phyloP scores from a whole-genome alignment of 2,888 invertebrate genomes.

The Fragum fragum region DNA sequence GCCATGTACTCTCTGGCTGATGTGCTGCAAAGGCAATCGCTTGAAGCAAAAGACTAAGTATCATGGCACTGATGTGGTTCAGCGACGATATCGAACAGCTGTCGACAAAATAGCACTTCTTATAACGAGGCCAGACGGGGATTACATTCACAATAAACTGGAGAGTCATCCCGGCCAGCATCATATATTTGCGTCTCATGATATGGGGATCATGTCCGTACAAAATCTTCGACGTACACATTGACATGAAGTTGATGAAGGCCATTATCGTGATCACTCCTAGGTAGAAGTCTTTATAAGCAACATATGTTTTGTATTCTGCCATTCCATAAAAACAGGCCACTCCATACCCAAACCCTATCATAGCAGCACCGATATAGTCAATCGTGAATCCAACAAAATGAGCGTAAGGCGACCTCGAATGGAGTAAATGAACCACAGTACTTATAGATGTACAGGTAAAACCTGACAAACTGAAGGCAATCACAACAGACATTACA shows the following conservation, averaged over 20 bases:
- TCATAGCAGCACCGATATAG: conserved; percentile 68
- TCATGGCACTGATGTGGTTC: conserved; percentile 53
- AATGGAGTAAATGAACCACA: conserved; percentile 67
- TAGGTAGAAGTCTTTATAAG: conserved; percentile 44
- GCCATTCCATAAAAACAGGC: conserved; percentile 62
- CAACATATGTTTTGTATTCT: conserved; percentile 48
- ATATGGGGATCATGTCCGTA: conserved; percentile 70
- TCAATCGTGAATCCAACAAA: conserved; percentile 71
- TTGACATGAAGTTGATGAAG: conserved; percentile 60
- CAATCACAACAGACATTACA: conserved; percentile 71
- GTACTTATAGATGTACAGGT: conserved; percentile 64
- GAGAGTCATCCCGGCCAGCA: conserved; percentile 58
- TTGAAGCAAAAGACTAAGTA: conserved; percentile 53
- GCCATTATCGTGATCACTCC: conserved; percentile 57
- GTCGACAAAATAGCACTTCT: conserved; percentile 50
- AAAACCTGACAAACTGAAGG: conserved; percentile 62
- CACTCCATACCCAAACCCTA: conserved; percentile 66
- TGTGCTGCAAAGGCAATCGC: conserved; percentile 73
- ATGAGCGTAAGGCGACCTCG: conserved; percentile 64
- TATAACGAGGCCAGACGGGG: conserved; percentile 64
- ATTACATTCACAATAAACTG: conserved; percentile 55
- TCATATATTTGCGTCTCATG: conserved; percentile 67
- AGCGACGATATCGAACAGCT: conserved; percentile 61
- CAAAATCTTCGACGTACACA: conserved; percentile 63
- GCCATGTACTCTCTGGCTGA: conserved; percentile 76